A percentile compares a stretch with the other conserved stretches of the same genome.
These are phyloP conservation scores for Malachius bipustulatus DNA, from an alignment of 2,888 invertebrate genomes.

Conservation along the genomic window DNA sequence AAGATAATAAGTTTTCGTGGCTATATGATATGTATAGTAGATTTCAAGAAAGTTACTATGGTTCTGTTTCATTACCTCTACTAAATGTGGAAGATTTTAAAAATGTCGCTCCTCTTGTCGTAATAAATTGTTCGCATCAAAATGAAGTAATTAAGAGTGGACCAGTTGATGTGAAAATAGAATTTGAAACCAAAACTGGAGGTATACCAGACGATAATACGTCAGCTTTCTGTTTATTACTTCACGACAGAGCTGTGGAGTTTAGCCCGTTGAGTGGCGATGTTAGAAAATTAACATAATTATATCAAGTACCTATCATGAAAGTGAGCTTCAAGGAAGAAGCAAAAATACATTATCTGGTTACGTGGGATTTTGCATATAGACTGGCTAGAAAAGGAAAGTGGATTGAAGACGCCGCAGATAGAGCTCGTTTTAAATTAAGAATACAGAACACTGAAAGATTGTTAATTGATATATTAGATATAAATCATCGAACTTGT, in stretches of 20 bases:
- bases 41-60: conserved; percentile 22
- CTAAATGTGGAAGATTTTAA: conserved; percentile 18
- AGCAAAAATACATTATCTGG: too few species aligned
- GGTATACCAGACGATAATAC: conserved; percentile 21
- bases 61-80: conserved; percentile 29
- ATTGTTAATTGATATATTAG: too few species aligned
- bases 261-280: conserved; percentile 20
- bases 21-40: conserved; percentile 22
- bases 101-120: conserved; percentile 20
- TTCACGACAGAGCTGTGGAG: conserved; percentile 21
- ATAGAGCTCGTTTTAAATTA: too few species aligned
- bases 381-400: too few species aligned
- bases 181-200: conserved; percentile 21
- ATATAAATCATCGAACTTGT: too few species aligned
- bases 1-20: conserved; percentile 18
- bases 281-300: conserved; percentile 6
- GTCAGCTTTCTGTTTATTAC: conserved; percentile 21
- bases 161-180: conserved; percentile 22
- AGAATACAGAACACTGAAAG: too few species aligned
- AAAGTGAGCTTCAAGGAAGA: too few species aligned
- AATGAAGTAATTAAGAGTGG: conserved; percentile 21
- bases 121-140: conserved; percentile 24
- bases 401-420: too few species aligned
- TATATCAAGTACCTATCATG: not conserved
- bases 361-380: too few species aligned